These are phyloP conservation scores for Pogona vitticeps DNA, from an alignment of 2,113 vertebrate species.

Conservation along the genomic window DNA sequence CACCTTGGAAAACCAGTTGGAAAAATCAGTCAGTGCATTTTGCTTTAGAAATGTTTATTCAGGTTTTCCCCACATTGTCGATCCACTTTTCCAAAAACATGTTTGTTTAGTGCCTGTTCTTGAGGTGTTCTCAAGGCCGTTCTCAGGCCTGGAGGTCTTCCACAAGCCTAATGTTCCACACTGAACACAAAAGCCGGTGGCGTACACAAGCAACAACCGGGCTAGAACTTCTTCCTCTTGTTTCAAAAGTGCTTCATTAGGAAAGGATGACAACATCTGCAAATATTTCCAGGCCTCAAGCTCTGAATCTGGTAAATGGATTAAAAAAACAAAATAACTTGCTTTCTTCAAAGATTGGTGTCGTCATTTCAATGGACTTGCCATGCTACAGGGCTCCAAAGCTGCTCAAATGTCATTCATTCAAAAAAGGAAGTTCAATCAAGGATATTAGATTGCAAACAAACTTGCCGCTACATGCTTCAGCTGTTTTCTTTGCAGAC, in stretches of 20 bases:
- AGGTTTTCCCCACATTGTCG: slow-evolving; percentile 28
- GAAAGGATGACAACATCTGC: slow-evolving; percentile 61
- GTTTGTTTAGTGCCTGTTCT: slow-evolving; percentile 34
- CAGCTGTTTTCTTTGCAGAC: slow-evolving; percentile 17
- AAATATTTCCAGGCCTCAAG: slow-evolving; percentile 63
- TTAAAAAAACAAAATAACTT: slow-evolving; percentile 55
- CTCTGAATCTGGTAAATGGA: slow-evolving; percentile 58
- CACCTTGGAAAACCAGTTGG: slow-evolving; percentile 39
- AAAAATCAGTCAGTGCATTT: too few species aligned
- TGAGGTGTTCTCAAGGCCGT: slow-evolving; percentile 19
- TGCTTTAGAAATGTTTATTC: slow-evolving; percentile 3
- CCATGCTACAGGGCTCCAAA: slow-evolving; percentile 39
- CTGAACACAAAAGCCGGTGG: slow-evolving; percentile 30
- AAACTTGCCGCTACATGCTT: slow-evolving; percentile 40
- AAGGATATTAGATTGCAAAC: slow-evolving; percentile 32
- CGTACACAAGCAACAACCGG: slow-evolving; percentile 39
- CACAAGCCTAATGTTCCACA: not conserved
- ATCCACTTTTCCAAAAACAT: slow-evolving; percentile 20
- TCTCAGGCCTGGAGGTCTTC: slow-evolving; percentile 42
- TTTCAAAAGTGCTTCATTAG: slow-evolving; percentile 64
- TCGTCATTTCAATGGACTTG: slow-evolving; percentile 47
- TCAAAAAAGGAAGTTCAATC: slow-evolving; percentile 31
- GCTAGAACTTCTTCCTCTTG: slow-evolving; percentile 40
- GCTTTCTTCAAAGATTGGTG: slow-evolving; percentile 24
- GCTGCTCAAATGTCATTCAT: slow-evolving; percentile 47